phyloP scores from a whole-genome alignment of 2,797 vertebrate genomes.

The Coracias cyanogaster region DNA sequence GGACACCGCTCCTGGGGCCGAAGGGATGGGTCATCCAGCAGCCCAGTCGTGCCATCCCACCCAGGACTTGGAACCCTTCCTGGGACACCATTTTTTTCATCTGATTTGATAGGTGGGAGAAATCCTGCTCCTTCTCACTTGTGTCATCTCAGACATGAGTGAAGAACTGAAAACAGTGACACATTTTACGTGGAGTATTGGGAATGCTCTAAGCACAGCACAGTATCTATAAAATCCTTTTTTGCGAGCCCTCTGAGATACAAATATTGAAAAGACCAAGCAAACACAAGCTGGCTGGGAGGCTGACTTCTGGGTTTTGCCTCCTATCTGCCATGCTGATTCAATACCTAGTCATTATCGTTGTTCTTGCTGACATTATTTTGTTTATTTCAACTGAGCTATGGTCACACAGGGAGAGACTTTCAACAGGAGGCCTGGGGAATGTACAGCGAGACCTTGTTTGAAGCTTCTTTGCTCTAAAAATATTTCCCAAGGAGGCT shows the following conservation, averaged over 20 bases:
- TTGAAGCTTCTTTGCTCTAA: background rate
- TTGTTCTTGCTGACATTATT: background rate
- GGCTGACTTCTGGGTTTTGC: background rate
- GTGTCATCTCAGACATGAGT: accelerated
- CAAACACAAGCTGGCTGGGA: background rate
- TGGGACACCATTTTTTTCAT: background rate
- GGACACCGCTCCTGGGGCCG: background rate
- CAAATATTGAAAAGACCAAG: background rate
- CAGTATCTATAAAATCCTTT: background rate
- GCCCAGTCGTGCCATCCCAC: no score
- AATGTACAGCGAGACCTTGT: background rate
- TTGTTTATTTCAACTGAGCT: background rate
- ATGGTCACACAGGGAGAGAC: background rate
- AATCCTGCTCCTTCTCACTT: background rate
- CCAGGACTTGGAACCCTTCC: background rate
- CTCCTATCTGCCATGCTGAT: background rate
- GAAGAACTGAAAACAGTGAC: background rate
- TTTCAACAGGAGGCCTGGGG: background rate
- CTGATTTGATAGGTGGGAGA: background rate
- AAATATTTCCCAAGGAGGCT: background rate
- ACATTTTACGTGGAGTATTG: background rate
- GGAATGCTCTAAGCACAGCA: background rate
- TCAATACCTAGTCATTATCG: background rate
- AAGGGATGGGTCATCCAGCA: background rate
- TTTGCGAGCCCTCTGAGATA: background rate